Evolutionary conservation across 2,888 invertebrate species (phyloP).

Genomic region (Agrochola lychnidis): DNA sequence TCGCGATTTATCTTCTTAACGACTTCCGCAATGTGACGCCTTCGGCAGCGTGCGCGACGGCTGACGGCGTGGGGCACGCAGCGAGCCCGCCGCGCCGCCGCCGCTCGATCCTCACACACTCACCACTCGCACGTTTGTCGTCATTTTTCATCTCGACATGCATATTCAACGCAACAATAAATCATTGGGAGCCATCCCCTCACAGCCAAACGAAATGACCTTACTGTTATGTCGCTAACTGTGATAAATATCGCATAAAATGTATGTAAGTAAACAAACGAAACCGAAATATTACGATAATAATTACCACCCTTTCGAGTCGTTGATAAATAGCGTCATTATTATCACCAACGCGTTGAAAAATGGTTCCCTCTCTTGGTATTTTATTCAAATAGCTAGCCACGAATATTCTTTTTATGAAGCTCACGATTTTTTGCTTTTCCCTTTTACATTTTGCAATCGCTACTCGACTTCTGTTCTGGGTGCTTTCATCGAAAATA

Average conservation of each 20-base stretch:
- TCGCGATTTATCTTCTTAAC: conserved; percentile 87
- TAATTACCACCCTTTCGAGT: conserved; percentile 89
- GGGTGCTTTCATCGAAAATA: conserved; percentile 62
- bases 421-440: conserved; percentile 74
- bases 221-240: conserved; percentile 82
- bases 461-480: conserved; percentile 58
- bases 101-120: conserved; percentile 74
- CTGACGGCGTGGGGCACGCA: conserved; percentile 38
- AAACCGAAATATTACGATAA: conserved; percentile 87
- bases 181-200: conserved; percentile 85
- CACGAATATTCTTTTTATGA: conserved; percentile 80
- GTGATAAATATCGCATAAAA: conserved; percentile 84
- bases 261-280: conserved; percentile 85
- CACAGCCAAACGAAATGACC: conserved; percentile 85
- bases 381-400: conserved; percentile 87
- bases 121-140: conserved; percentile 82
- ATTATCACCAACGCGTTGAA: conserved; percentile 87
- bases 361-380: conserved; percentile 85
- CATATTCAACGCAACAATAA: conserved; percentile 90
- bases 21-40: conserved; percentile 84
- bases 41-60: conserved; percentile 64
- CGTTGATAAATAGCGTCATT: conserved; percentile 89
- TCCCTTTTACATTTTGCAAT: conserved; percentile 68
- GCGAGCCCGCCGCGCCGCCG: conserved; percentile 49
- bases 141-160: conserved; percentile 90